Conservation (phyloP, 2,113 vertebrate genomes). For the Probosciger aterrimus region DNA sequence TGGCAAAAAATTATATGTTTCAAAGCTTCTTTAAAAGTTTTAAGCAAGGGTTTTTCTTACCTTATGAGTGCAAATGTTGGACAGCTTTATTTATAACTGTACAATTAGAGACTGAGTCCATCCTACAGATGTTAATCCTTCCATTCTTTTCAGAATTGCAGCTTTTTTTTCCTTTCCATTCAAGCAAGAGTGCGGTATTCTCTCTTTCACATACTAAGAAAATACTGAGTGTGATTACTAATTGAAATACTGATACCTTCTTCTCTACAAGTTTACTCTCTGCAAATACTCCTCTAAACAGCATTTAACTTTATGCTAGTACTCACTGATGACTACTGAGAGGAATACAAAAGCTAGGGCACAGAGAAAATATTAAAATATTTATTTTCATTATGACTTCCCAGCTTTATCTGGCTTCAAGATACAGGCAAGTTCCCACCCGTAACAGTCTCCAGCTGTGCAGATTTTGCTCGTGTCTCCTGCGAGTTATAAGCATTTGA, state of each 20-base stretch:
- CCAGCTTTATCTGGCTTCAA: background rate
- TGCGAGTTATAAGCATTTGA: accelerated
- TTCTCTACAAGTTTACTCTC: background rate
- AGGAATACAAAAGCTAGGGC: background rate
- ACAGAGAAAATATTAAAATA: background rate
- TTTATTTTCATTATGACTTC: background rate
- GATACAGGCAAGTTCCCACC: background rate
- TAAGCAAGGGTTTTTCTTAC: background rate
- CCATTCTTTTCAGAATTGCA: background rate
- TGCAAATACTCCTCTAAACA: background rate
- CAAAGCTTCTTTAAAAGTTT: background rate
- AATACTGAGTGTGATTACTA: background rate
- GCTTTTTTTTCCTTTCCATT: background rate
- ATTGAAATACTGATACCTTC: background rate
- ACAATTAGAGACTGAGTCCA: too few species aligned
- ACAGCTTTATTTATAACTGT: background rate
- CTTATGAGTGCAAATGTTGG: background rate
- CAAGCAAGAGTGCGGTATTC: background rate
- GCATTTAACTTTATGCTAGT: background rate
- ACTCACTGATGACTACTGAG: background rate
- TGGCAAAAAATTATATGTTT: background rate
- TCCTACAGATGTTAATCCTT: background rate
- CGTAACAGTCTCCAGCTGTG: background rate
- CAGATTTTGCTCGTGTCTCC: background rate
- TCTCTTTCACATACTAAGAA: background rate